Percentiles rank a stretch among this genome's conserved stretches.
Evolutionary conservation across 2,888 invertebrate species (phyloP).

Genomic region (Cloeon dipterum): DNA sequence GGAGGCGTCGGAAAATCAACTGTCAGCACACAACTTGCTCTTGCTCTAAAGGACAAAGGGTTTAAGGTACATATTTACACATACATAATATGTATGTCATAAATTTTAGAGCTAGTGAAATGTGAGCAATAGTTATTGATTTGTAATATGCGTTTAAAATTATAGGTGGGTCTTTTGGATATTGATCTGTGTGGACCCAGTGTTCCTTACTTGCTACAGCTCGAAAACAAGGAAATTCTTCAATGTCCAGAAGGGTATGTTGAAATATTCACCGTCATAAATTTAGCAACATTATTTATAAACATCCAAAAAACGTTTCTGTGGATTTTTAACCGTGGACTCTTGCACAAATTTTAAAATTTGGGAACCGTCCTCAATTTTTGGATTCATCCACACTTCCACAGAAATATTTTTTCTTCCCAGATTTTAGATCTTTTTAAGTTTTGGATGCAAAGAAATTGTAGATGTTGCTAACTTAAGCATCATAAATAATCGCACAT

Average conservation of each 20-base stretch:
- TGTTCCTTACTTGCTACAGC: conserved; percentile 64
- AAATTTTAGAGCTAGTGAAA: background rate
- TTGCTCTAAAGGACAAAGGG: conserved; percentile 56
- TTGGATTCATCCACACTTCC: too few relatives aligned
- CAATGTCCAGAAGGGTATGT: conserved; percentile 62
- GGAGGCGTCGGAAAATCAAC: conserved; percentile 99
- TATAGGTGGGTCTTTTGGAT: conserved; percentile 76
- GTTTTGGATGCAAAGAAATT: too few relatives aligned
- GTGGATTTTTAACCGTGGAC: too few relatives aligned
- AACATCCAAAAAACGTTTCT: too few relatives aligned
- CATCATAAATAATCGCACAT: too few relatives aligned
- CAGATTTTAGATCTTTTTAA: too few relatives aligned
- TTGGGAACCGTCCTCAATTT: too few relatives aligned
- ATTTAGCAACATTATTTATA: too few relatives aligned
- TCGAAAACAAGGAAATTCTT: conserved; percentile 68
- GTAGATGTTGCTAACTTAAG: too few relatives aligned
- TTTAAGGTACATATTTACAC: conserved; percentile 36
- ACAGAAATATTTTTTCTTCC: too few relatives aligned
- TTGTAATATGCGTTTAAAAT: conserved; percentile 9
- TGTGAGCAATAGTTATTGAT: conserved; percentile 3
- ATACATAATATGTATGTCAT: background rate
- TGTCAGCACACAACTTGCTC: conserved; percentile 76
- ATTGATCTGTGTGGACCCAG: conserved; percentile 91
- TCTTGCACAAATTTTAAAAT: too few relatives aligned
- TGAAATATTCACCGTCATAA: too few relatives aligned